Conservation (phyloP, 1,140 invertebrate species). For the Samia ricini region DNA sequence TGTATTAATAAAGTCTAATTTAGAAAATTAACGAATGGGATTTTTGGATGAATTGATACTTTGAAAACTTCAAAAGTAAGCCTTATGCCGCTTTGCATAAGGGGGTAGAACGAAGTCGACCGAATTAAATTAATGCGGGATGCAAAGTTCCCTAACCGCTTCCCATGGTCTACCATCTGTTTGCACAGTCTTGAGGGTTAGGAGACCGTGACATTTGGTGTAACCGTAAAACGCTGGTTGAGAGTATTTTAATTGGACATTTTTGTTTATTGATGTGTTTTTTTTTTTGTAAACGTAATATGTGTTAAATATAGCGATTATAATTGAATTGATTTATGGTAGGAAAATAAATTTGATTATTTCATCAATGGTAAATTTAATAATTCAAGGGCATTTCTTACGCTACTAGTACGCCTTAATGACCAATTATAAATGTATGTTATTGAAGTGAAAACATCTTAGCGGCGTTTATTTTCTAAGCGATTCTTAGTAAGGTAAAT, state of each 20-base stretch:
- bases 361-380: neutral
- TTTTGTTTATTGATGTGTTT: conserved; percentile 18
- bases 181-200: conserved; percentile 29
- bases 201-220: conserved; percentile 37
- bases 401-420: no score
- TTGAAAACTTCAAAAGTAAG: neutral
- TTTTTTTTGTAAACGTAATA: conserved; percentile 5
- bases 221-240: conserved; percentile 30
- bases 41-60: neutral
- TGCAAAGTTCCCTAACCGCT: conserved; percentile 1
- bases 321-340: no score
- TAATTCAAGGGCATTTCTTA: no score
- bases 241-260: conserved; percentile 35
- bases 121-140: neutral
- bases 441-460: no score
- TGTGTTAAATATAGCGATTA: neutral
- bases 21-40: neutral
- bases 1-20: neutral
- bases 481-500: no score
- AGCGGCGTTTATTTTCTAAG: no score
- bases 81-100: neutral
- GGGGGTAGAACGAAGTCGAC: neutral
- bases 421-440: no score
- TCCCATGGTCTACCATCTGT: conserved; percentile 32
- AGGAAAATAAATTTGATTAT: no score